phyloP scores from a whole-genome alignment of 2,888 invertebrate genomes.

The Stenotaenia linearis region DNA sequence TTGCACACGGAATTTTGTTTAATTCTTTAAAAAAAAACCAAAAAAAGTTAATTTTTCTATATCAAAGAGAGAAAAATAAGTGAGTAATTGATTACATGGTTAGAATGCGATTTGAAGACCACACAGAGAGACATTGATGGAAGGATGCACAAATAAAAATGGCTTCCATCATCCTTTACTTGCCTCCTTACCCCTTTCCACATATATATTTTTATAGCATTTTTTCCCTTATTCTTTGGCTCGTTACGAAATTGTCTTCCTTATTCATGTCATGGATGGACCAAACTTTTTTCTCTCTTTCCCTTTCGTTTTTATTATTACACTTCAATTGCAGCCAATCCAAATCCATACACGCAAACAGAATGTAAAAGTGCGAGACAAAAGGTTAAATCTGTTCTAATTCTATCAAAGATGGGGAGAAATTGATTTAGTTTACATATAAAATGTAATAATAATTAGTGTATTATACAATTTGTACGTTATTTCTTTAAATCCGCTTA shows the following conservation, averaged over 20 bases:
- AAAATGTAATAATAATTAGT: no score
- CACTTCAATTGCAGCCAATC: background rate
- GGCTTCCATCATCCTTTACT: no score
- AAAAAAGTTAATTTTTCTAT: no score
- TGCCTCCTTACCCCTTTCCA: no score
- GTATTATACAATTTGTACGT: no score
- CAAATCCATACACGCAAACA: background rate
- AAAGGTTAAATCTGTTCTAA: background rate
- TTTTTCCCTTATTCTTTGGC: background rate
- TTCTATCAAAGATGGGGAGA: background rate
- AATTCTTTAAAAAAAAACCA: no score
- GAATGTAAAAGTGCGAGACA: background rate
- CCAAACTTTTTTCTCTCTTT: background rate
- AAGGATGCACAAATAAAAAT: background rate
- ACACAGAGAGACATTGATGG: background rate
- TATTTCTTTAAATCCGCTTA: background rate
- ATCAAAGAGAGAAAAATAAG: background rate
- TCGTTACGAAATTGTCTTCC: background rate
- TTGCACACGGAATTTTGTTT: no score
- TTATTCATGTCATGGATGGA: slow-evolving; percentile 4
- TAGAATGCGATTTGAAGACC: background rate
- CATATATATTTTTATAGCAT: no score
- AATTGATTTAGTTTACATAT: background rate
- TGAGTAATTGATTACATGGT: background rate
- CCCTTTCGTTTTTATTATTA: background rate